These are phyloP conservation scores for Pleuronectes platessa DNA, from an alignment of 2,113 vertebrate genomes.

Conservation along the genomic window DNA sequence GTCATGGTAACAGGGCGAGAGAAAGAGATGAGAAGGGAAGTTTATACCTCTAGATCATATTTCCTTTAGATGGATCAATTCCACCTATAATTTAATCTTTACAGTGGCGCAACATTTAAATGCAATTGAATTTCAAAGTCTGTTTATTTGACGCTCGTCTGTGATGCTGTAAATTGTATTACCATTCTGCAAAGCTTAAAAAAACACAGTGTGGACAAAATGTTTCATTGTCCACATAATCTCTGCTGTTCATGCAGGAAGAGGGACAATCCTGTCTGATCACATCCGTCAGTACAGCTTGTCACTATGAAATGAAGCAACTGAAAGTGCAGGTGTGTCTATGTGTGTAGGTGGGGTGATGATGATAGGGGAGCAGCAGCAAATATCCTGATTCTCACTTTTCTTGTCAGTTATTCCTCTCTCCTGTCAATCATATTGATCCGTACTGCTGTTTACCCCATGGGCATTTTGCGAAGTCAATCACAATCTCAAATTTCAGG, in stretches of 20 bases:
- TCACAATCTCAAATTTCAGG: slow-evolving; percentile 46
- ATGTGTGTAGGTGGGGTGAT: neutral
- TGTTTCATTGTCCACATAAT: slow-evolving; percentile 52
- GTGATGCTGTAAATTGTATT: slow-evolving; percentile 26
- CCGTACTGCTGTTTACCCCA: slow-evolving; percentile 8
- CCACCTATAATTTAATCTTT: neutral
- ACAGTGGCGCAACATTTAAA: neutral
- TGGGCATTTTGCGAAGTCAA: slow-evolving; percentile 30
- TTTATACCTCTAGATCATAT: neutral
- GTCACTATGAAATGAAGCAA: slow-evolving; percentile 26
- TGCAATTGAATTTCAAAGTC: slow-evolving; percentile 4
- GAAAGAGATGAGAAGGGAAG: neutral
- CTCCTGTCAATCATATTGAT: slow-evolving; percentile 45
- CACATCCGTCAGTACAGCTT: slow-evolving; percentile 17
- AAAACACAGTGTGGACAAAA: slow-evolving; percentile 39
- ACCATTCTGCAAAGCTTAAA: slow-evolving; percentile 34
- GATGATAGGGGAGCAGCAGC: neutral
- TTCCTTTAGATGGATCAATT: too few species aligned
- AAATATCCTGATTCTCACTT: slow-evolving; percentile 32
- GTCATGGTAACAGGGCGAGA: neutral
- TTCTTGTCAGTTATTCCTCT: slow-evolving; percentile 18
- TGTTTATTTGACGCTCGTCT: slow-evolving; percentile 14
- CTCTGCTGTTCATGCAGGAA: slow-evolving; percentile 41
- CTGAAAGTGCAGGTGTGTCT: neutral
- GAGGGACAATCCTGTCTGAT: slow-evolving; percentile 43